Conservation (phyloP, 1,140 invertebrate species). For the Brachionus rotundiformis region DNA sequence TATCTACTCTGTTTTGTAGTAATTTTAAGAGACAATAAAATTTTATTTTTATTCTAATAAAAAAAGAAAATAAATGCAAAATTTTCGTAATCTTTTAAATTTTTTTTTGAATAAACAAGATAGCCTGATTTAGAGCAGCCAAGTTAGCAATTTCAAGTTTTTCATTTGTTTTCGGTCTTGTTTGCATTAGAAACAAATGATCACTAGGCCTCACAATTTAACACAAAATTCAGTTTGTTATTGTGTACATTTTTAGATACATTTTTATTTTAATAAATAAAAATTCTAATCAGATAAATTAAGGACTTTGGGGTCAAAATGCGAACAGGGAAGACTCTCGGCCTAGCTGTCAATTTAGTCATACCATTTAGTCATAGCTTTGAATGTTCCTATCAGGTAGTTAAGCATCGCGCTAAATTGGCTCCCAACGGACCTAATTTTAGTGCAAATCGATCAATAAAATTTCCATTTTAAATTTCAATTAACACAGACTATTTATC, state of each 20-base stretch:
- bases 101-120: neutral
- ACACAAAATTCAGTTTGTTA: neutral
- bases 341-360: neutral
- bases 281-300: neutral
- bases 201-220: neutral
- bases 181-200: conserved; percentile 15
- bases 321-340: no score
- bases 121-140: neutral
- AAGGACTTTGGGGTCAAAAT: neutral
- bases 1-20: no score
- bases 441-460: neutral
- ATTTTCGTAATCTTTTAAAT: neutral
- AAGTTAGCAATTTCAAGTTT: conserved; percentile 1
- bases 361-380: neutral
- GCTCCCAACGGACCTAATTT: neutral
- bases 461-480: conserved; percentile 4
- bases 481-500: neutral
- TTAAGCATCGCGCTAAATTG: neutral
- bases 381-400: conserved; percentile 2
- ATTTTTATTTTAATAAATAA: neutral
- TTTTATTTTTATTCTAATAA: no score
- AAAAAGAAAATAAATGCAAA: neutral
- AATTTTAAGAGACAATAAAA: neutral
- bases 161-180: neutral
- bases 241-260: neutral